Evolutionary conservation across 2,113 vertebrate species (phyloP), one percentile per base, ranked within the genome.

Genomic region (Morone chrysops): DNA sequence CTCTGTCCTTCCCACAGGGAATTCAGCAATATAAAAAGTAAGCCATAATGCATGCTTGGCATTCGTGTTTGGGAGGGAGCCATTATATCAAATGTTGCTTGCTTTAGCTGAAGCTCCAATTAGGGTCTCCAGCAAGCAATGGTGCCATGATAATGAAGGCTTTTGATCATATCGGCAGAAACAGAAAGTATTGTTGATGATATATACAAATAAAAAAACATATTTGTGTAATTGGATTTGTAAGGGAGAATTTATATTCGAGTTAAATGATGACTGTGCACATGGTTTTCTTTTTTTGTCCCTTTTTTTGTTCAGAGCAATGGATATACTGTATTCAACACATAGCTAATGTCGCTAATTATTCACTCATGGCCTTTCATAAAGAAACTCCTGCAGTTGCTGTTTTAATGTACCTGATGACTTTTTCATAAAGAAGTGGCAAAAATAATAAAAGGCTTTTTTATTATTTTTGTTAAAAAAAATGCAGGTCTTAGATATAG

Each of bases 81-180:
- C 88, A 87, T 89, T 90, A 90, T 81, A 89, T 90, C 84, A 89
- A 92, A 92, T 87, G 81, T 69, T 89, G 80, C 87, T 89, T 90
- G 80, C 82, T 91, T 88, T 87, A 84, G 50, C 75, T 76, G 83
- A 88, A 86, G 80, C 84, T 75, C 84, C 89, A 92, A 92, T 94
- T 92, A 93, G 70, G 56, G 74, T 73, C 59, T 80, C 82, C 45
- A 7, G 82, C 14, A 86, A 78, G 81, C 54, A 81, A 66, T 70
- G 78, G 82, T 77, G 73, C 70, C 75, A 84, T 79, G 74, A 82
- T 92, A 92, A 93, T 92, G 86, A 90, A 85, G 70, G 75, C 76
- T 83, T 91, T 90, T 84, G 85, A 92, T 94, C 80, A 83, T 75
- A 90, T 86, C 83, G 82, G 87, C 57, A 79, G 53, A 84, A 41